A percentile compares a stretch with the other conserved stretches of the same genome.
phyloP scores from a whole-genome alignment of 1,140 invertebrate genomes.

The Drosophila mauritiana region DNA sequence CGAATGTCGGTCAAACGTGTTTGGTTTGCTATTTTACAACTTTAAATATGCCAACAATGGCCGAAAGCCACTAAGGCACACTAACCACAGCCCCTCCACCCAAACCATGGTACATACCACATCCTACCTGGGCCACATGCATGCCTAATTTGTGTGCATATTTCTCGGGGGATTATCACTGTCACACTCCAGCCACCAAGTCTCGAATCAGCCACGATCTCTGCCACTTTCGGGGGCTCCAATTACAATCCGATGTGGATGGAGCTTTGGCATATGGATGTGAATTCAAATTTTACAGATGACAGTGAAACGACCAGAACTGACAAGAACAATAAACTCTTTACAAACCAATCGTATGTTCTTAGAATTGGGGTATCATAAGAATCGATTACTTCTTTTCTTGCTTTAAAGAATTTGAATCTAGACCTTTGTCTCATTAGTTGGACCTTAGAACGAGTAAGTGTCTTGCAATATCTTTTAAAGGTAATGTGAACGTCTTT shows the following conservation, averaged over 20 bases:
- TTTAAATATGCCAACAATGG: slow-evolving; percentile 83
- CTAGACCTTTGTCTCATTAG: no score
- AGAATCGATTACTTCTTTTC: no score
- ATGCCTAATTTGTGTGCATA: slow-evolving; percentile 82
- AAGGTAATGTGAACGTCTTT: background rate
- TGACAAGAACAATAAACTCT: no score
- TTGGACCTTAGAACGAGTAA: background rate
- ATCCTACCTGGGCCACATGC: slow-evolving; percentile 32
- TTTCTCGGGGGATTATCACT: slow-evolving; percentile 77
- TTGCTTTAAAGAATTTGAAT: no score
- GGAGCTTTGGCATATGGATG: slow-evolving; percentile 23
- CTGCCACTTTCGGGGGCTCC: slow-evolving; percentile 10
- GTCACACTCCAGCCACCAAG: slow-evolving; percentile 43
- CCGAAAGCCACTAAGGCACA: slow-evolving; percentile 33
- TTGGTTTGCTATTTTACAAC: slow-evolving; percentile 82
- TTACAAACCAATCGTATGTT: no score
- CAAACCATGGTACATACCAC: background rate
- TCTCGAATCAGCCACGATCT: slow-evolving; percentile 32
- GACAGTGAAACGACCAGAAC: no score
- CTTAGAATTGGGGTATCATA: no score
- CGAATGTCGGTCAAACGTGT: slow-evolving; percentile 83
- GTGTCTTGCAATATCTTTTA: background rate
- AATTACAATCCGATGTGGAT: slow-evolving; percentile 46
- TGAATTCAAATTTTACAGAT: slow-evolving; percentile 40
- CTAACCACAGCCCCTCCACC: background rate